Percentiles rank a stretch among this genome's conserved stretches.
These are phyloP conservation scores for Gallinago stenura DNA, from an alignment of 2,797 vertebrate genomes.

Conservation along the genomic window DNA sequence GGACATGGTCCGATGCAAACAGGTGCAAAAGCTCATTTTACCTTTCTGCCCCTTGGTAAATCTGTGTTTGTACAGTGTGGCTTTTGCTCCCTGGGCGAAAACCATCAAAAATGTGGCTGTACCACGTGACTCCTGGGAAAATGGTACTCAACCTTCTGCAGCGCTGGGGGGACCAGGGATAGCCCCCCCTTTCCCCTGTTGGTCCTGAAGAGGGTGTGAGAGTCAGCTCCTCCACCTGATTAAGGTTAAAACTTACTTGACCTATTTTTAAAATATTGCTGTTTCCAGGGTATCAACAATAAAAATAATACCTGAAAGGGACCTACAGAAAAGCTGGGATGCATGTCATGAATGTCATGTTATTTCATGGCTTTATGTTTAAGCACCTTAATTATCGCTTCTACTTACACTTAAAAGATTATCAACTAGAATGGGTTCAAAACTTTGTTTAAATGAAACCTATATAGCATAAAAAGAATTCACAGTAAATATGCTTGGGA, in stretches of 20 bases:
- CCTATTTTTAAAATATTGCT: not conserved
- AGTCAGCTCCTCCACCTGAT: not conserved
- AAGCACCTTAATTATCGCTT: slow-evolving; percentile 1
- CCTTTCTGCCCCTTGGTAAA: not conserved
- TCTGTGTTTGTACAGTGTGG: not conserved
- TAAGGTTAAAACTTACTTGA: slow-evolving; percentile 6
- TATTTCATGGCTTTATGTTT: slow-evolving; percentile 13
- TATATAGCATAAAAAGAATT: not conserved
- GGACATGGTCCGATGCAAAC: not conserved
- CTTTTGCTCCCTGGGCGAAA: not conserved
- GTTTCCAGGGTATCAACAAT: not conserved
- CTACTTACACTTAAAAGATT: not conserved
- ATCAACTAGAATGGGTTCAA: not conserved
- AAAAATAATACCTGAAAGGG: not conserved
- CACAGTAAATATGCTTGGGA: not conserved
- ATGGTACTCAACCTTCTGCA: not conserved
- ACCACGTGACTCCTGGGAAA: rapidly evolving
- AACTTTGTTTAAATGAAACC: not conserved
- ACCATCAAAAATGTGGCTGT: not conserved
- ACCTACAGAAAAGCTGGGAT: not conserved
- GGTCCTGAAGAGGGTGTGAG: not conserved
- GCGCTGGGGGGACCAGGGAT: not conserved
- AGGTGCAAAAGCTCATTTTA: not conserved
- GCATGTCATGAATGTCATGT: not conserved
- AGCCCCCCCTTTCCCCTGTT: not conserved